Base-by-base conservation (phyloP, 2,888 invertebrate genomes). In the Platycheirus rosarum region DNA sequence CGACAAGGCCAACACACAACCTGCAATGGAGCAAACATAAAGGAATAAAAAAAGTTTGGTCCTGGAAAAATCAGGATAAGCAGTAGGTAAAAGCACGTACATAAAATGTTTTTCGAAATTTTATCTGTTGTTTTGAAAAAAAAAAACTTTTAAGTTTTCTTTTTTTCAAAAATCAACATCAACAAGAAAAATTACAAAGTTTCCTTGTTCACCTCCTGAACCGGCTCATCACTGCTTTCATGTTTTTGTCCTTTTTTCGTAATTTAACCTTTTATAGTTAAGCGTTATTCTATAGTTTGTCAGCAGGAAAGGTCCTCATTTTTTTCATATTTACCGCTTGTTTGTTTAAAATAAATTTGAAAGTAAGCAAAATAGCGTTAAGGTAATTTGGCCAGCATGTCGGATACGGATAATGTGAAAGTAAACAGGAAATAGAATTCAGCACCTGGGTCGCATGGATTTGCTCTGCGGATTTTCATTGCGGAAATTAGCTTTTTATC, bases 261-360 rank as follows among this genome's bases (percentile, higher is more conserved):
- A 70, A 70, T 76, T 76, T 70, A 51, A 57, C 63, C 70, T 57
- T 77, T 57, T 71, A 14, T 44, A 71, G 77, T 35, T 77, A 60
- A 77, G 26, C 77, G 48, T 32, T 65, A 35, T 77, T 65, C 65
- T 71, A 44, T 71, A 71, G 71, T 77, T 65, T 77, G 70, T 60
- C 76, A 48, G 35, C 63, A 26, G 63, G 20, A 32, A 18, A 51
- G 48, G n/a, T 29, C 49, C 18, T 23, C 18, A 6, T 40, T 69
- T 4, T 23, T 23, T 23, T 23, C 6, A 23, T 23, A 23, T 69
- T 14, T 9, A 16, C 46, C 16, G 29, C 32, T 68, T 68, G 68
- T 69, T 76, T 76, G 48, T n/a, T 40, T 40, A 53, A 46, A 48
- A 55, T 69, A 42, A 55, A 70, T 63, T 70, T 77, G 13, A 57